Evolutionary conservation across 2,797 vertebrate species (phyloP).

Genomic region (Picus viridis): DNA sequence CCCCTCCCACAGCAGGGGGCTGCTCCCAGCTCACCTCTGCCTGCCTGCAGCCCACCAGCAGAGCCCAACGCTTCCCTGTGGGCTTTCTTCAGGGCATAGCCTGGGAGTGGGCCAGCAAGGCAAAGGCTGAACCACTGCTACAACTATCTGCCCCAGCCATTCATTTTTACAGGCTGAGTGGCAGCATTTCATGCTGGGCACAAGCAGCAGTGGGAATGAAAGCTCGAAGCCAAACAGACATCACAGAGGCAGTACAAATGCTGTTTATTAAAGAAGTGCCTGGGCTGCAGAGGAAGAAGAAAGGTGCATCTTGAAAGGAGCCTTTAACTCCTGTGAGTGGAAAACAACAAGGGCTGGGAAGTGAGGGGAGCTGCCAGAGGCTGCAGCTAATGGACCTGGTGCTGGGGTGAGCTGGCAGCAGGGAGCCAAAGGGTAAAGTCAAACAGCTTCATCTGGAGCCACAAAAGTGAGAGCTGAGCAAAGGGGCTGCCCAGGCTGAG

Average conservation of each 20-base stretch:
- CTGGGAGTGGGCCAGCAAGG: neutral
- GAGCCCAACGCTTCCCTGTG: neutral
- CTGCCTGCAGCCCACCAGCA: neutral
- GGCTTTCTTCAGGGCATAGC: neutral
- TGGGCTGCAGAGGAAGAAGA: slow-evolving; percentile 54
- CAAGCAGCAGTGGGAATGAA: slow-evolving; percentile 38
- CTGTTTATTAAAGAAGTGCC: slow-evolving; percentile 56
- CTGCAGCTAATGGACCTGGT: slow-evolving; percentile 34
- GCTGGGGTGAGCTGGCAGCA: slow-evolving; percentile 10
- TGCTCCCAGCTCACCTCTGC: neutral
- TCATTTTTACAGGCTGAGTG: slow-evolving; percentile 22
- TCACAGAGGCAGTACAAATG: slow-evolving; percentile 29
- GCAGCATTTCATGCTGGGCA: slow-evolving; percentile 21
- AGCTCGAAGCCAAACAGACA: slow-evolving; percentile 34
- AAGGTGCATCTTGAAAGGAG: slow-evolving; percentile 56
- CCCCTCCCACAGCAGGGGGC: neutral
- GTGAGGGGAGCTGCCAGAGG: slow-evolving; percentile 29
- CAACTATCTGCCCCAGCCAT: slow-evolving; percentile 29
- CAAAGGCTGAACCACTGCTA: neutral
- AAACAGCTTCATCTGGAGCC: neutral
- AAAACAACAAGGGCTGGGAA: slow-evolving; percentile 11
- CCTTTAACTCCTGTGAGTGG: slow-evolving; percentile 19
- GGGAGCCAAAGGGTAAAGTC: slow-evolving; percentile 7
- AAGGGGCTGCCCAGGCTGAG: neutral
- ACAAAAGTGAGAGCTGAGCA: neutral